phyloP scores from a whole-genome alignment of 2,797 vertebrate genomes.

The Limnodromus scolopaceus region DNA sequence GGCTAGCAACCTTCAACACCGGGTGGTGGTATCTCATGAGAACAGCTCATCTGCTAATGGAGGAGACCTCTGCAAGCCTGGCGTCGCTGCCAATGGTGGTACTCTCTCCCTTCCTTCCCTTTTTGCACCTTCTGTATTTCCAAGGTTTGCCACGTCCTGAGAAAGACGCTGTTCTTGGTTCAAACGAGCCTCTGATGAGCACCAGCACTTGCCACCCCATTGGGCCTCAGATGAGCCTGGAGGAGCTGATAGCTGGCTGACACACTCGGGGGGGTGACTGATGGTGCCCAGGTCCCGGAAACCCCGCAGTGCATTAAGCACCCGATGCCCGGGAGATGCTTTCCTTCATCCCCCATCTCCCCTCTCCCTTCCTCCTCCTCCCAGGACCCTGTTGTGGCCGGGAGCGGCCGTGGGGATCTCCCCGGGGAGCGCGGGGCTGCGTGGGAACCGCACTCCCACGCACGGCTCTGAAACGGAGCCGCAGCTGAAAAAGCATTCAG shows the following conservation, averaged over 20 bases:
- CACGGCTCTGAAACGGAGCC: not conserved
- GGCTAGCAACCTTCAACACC: not conserved
- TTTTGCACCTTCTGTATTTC: not conserved
- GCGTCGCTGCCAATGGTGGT: not conserved
- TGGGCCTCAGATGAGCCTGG: not conserved
- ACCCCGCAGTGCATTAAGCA: not conserved
- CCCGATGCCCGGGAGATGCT: not conserved
- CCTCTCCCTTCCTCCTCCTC: not conserved
- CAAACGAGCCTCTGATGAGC: not conserved
- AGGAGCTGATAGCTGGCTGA: not conserved
- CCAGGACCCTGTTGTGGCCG: not conserved
- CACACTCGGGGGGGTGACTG: rapidly evolving
- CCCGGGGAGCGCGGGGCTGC: not conserved
- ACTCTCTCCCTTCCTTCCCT: not conserved
- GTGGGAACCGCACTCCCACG: not conserved
- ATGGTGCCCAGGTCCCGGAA: not conserved
- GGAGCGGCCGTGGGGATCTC: not conserved
- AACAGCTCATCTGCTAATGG: not conserved
- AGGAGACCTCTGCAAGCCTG: not conserved
- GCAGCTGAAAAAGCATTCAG: slow-evolving; percentile 34
- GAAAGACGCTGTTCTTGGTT: not conserved
- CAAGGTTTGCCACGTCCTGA: not conserved
- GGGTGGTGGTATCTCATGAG: not conserved
- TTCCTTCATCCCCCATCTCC: not conserved
- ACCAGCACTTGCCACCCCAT: rapidly evolving